Conservation (phyloP, 1,140 invertebrate species). For the Diachasmimorpha longicaudata region DNA sequence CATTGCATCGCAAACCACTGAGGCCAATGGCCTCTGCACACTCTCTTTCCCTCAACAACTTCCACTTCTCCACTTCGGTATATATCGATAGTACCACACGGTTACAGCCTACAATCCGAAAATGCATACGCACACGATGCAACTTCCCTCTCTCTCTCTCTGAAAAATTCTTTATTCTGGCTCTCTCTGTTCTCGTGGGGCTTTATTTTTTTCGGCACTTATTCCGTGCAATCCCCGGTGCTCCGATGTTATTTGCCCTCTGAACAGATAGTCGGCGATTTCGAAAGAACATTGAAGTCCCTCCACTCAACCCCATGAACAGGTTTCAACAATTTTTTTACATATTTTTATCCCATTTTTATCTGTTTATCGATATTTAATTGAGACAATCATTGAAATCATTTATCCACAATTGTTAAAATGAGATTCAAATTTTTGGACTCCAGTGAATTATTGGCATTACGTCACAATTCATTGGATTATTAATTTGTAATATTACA, state of each 20-base stretch:
- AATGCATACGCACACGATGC: neutral
- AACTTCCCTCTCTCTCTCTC: neutral
- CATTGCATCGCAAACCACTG: conserved; percentile 40
- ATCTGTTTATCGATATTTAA: no score
- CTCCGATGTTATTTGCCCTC: neutral
- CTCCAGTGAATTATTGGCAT: no score
- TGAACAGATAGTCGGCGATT: neutral
- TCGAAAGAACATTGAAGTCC: neutral
- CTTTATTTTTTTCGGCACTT: neutral
- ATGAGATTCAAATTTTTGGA: no score
- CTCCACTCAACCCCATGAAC: neutral
- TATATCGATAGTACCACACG: conserved; percentile 2
- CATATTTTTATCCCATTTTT: neutral
- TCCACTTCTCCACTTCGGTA: neutral
- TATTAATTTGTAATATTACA: no score
- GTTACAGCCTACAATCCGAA: neutral
- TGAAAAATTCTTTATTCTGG: neutral
- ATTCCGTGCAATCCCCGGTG: neutral
- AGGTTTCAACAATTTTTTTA: neutral
- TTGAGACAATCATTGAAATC: no score
- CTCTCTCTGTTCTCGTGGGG: neutral
- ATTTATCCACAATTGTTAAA: no score
- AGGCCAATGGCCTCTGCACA: conserved; percentile 44
- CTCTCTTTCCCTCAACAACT: conserved; percentile 13
- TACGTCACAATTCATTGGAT: no score